Conservation (phyloP, 2,888 invertebrate species). For the Torymus tubicola region DNA sequence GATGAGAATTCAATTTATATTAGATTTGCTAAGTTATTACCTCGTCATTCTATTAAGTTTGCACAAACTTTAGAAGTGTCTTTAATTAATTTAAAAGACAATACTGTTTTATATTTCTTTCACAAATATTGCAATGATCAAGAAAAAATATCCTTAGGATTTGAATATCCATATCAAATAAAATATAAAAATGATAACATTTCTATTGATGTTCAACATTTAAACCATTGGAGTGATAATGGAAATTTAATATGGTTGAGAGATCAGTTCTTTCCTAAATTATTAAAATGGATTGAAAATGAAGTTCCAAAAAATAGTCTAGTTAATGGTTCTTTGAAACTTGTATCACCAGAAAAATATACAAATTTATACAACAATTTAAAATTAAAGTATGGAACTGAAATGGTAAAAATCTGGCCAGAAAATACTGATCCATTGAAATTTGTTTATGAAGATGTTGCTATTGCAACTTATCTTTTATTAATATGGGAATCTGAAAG, state of each 20-base stretch:
- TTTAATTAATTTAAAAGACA: conserved; percentile 73
- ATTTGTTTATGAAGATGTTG: conserved; percentile 97
- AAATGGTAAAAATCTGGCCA: conserved; percentile 90
- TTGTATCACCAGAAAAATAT: conserved; percentile 84
- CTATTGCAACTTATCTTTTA: conserved; percentile 92
- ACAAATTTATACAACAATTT: conserved; percentile 84
- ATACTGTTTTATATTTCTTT: conserved; percentile 75
- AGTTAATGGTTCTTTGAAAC: conserved; percentile 79
- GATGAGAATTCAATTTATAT: conserved; percentile 69
- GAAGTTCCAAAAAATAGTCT: conserved; percentile 63
- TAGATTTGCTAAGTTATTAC: conserved; percentile 75
- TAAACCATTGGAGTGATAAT: conserved; percentile 49
- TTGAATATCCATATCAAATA: conserved; percentile 65
- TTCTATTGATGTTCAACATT: conserved; percentile 55
- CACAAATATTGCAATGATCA: conserved; percentile 75
- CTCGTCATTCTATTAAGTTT: conserved; percentile 73
- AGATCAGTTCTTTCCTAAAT: conserved; percentile 79
- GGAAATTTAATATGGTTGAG: conserved; percentile 78
- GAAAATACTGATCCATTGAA: conserved; percentile 96
- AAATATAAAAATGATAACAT: conserved; percentile 60
- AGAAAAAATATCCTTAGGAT: conserved; percentile 76
- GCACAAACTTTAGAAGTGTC: conserved; percentile 74
- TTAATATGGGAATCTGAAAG: conserved; percentile 85
- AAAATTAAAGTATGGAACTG: conserved; percentile 87
- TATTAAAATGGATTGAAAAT: conserved; percentile 81